Evolutionary conservation across 2,888 invertebrate species (phyloP).

Genomic region (Hypselothyrea guttata): DNA sequence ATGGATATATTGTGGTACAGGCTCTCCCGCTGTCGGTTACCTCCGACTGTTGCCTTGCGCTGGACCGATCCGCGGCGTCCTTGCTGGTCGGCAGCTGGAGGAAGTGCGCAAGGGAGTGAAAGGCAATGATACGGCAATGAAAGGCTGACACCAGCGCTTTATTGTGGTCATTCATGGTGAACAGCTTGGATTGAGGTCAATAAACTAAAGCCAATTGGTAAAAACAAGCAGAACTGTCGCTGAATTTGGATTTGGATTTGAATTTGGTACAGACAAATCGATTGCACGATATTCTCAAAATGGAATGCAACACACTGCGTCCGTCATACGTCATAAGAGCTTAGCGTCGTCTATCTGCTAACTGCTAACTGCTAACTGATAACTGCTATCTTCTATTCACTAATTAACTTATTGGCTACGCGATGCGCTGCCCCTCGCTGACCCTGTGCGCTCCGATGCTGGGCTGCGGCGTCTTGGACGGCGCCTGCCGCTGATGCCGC

Average conservation of each 20-base stretch:
- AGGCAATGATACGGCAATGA: conserved; percentile 39
- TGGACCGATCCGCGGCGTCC: no score
- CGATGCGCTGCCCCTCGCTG: conserved; percentile 53
- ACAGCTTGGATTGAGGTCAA: conserved; percentile 34
- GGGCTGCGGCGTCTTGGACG: conserved; percentile 32
- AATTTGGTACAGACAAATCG: conserved; percentile 7
- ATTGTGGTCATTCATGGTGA: conserved; percentile 55
- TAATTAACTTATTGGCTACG: conserved; percentile 49
- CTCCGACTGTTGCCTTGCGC: no score
- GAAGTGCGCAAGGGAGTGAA: conserved; percentile 57
- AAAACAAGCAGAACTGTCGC: conserved; percentile 24
- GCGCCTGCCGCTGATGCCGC: conserved; percentile 76
- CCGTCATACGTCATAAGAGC: not conserved
- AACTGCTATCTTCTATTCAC: no score
- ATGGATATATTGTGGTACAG: no score
- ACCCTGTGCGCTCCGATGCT: conserved; percentile 65
- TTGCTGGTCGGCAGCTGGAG: conserved; percentile 34
- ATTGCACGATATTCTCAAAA: conserved; percentile 18
- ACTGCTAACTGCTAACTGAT: no score
- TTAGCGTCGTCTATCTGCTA: no score
- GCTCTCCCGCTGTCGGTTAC: no score
- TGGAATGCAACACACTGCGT: conserved; percentile 28
- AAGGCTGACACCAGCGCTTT: conserved; percentile 34
- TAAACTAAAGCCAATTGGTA: conserved; percentile 49
- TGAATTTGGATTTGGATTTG: not conserved